These are phyloP conservation scores for Archivesica marissinica DNA, from an alignment of 1,140 invertebrate species.

Conservation along the genomic window DNA sequence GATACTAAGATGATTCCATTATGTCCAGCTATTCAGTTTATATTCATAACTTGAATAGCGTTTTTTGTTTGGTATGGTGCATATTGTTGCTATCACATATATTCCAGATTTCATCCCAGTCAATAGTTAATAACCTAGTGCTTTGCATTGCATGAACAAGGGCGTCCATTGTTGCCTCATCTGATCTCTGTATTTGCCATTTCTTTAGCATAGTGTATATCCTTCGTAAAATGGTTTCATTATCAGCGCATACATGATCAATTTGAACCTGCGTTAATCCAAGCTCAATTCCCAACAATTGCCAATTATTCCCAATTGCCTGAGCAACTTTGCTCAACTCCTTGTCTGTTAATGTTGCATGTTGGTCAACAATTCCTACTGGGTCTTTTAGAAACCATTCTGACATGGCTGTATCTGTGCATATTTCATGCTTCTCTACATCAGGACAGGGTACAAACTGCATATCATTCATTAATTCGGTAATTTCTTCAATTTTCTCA, in stretches of 20 bases:
- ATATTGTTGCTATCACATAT: not conserved
- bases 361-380: not conserved
- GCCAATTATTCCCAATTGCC: not conserved
- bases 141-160: not conserved
- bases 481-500: not conserved
- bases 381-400: not conserved
- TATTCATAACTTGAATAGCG: no score
- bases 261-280: not conserved
- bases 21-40: no score
- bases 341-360: not conserved
- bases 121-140: not conserved
- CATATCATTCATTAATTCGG: not conserved
- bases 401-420: not conserved
- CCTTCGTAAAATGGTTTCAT: not conserved
- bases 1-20: no score
- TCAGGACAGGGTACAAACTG: not conserved
- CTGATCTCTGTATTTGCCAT: not conserved
- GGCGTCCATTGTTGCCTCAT: not conserved
- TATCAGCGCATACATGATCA: not conserved
- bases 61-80: no score
- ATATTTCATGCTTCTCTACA: not conserved
- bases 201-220: not conserved
- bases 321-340: not conserved
- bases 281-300: not conserved
- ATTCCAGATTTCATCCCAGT: constrained; percentile 12